A percentile compares a stretch with the other conserved stretches of the same genome.
phyloP scores from a whole-genome alignment of 2,113 vertebrate genomes.

The Chionodraco myersi region DNA sequence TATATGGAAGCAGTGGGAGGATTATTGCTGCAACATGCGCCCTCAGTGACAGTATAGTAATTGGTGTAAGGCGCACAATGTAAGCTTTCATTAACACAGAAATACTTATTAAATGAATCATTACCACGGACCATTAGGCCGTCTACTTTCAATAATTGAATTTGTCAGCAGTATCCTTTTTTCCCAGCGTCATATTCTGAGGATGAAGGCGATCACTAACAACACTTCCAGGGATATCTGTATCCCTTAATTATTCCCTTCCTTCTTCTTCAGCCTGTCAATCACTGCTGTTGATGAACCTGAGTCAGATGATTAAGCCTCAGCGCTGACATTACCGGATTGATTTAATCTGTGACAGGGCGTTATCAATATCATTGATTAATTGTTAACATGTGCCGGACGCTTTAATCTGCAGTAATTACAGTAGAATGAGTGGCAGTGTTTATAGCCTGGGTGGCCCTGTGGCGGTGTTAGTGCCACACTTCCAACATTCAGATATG shows the following conservation, averaged over 20 bases:
- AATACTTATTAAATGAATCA: slow-evolving; percentile 96
- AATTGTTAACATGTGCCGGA: slow-evolving; percentile 21
- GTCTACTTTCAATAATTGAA: slow-evolving; percentile 96
- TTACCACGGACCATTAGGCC: slow-evolving; percentile 96
- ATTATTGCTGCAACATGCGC: slow-evolving; percentile 50
- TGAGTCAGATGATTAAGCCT: slow-evolving; percentile 48
- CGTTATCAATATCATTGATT: slow-evolving; percentile 69
- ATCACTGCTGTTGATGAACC: slow-evolving; percentile 60
- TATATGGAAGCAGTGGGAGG: slow-evolving; percentile 22
- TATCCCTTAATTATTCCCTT: slow-evolving; percentile 30
- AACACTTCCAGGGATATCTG: slow-evolving; percentile 68
- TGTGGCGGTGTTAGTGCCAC: slow-evolving; percentile 10
- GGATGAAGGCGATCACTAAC: slow-evolving; percentile 91
- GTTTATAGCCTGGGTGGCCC: slow-evolving; percentile 17
- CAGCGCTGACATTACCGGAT: slow-evolving; percentile 37
- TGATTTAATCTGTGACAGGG: slow-evolving; percentile 53
- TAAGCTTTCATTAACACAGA: slow-evolving; percentile 91
- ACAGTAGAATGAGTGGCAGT: slow-evolving; percentile 18
- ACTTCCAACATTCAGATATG: slow-evolving; percentile 24
- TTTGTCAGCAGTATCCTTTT: slow-evolving; percentile 97
- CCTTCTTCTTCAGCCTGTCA: slow-evolving; percentile 55
- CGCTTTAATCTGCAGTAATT: slow-evolving; percentile 50
- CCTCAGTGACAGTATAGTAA: slow-evolving; percentile 79
- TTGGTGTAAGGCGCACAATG: slow-evolving; percentile 86
- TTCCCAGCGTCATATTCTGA: slow-evolving; percentile 89